A percentile compares a stretch with the other conserved stretches of the same genome.
phyloP scores from a whole-genome alignment of 2,888 invertebrate genomes.

The Caenorhabditis panamensis region DNA sequence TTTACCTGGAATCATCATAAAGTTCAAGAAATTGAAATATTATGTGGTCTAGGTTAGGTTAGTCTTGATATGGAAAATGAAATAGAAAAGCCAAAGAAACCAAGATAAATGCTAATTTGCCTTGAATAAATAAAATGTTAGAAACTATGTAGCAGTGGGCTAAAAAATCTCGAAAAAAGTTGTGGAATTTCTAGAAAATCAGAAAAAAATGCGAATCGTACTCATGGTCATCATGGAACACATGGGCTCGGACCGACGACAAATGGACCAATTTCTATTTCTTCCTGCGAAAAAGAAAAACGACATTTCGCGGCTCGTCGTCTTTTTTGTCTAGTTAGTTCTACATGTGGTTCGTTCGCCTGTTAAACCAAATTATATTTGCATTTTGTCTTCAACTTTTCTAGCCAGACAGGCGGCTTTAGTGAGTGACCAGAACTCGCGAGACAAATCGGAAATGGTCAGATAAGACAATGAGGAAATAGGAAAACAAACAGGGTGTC shows the following conservation, averaged over 20 bases:
- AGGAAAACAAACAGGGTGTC: not conserved
- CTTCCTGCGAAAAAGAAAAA: slow-evolving; percentile 7
- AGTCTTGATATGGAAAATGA: no score
- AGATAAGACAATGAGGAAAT: not conserved
- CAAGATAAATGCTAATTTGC: no score
- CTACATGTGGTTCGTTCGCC: slow-evolving; percentile 49
- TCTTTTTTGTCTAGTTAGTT: slow-evolving; percentile 50
- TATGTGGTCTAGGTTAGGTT: no score
- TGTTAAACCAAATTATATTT: slow-evolving; percentile 54
- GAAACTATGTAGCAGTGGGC: no score
- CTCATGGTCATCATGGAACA: slow-evolving; percentile 12
- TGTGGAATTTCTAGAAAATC: not conserved
- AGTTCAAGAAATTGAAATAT: not conserved
- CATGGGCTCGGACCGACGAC: slow-evolving; percentile 5
- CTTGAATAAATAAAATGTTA: no score
- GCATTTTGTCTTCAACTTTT: slow-evolving; percentile 46
- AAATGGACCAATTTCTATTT: slow-evolving; percentile 19
- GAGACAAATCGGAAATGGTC: slow-evolving; percentile 1
- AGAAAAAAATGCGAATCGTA: not conserved
- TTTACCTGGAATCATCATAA: not conserved
- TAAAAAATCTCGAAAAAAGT: no score
- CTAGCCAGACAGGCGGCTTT: slow-evolving; percentile 12
- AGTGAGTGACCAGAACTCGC: slow-evolving; percentile 23
- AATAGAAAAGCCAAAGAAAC: no score
- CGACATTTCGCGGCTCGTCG: slow-evolving; percentile 12